Evolutionary conservation across 2,888 invertebrate species (phyloP).

Genomic region (Priocnemis perturbator): DNA sequence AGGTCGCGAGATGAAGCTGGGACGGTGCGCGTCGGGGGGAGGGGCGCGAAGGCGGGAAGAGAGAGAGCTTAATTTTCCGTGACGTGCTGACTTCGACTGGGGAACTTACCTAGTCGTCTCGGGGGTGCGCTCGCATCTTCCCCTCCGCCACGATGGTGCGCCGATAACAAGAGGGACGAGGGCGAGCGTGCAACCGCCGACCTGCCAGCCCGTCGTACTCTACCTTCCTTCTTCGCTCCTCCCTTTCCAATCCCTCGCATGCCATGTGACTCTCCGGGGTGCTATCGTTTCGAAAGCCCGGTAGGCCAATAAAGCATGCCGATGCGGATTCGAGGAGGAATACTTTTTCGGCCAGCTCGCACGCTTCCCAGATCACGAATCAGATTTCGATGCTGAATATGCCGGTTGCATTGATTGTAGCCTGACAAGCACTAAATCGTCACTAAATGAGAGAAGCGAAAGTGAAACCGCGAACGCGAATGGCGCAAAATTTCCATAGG

Average conservation of each 20-base stretch:
- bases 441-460: too few relatives aligned
- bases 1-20: constrained; percentile 1
- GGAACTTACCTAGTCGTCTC: constrained; percentile 54
- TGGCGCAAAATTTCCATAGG: too few relatives aligned
- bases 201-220: too few relatives aligned
- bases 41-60: too few relatives aligned
- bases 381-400: too few relatives aligned
- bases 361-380: background rate
- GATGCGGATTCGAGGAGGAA: constrained; percentile 27
- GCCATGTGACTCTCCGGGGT: constrained; percentile 45
- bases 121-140: constrained; percentile 52
- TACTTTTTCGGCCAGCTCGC: constrained; percentile 29
- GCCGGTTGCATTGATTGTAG: too few relatives aligned
- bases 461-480: too few relatives aligned
- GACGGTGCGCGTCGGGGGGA: too few relatives aligned
- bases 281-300: constrained; percentile 52
- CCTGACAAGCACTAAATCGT: too few relatives aligned
- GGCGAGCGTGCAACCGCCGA: constrained; percentile 6
- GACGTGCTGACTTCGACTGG: constrained; percentile 63
- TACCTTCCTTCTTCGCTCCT: too few relatives aligned
- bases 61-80: constrained; percentile 61
- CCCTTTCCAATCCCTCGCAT: constrained; percentile 9
- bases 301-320: constrained; percentile 58
- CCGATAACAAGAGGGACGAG: constrained; percentile 55
- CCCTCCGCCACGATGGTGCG: constrained; percentile 36